phyloP scores from a whole-genome alignment of 2,888 invertebrate species.

The Drosophila monieri region DNA sequence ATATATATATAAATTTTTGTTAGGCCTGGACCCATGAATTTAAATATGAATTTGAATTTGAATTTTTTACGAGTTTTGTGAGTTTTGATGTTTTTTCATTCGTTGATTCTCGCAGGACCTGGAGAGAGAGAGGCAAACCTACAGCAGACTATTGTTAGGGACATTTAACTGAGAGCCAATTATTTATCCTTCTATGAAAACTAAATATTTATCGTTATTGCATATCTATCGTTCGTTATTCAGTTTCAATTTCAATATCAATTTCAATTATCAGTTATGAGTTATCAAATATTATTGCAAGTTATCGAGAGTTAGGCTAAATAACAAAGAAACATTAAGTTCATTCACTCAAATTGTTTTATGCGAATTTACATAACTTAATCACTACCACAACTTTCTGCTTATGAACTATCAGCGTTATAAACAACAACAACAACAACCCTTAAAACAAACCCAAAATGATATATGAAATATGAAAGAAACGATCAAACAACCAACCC shows the following conservation, averaged over 20 bases:
- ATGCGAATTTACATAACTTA: conserved; percentile 60
- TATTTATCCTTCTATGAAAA: conserved; percentile 44
- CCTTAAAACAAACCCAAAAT: conserved; percentile 19
- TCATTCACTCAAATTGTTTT: conserved; percentile 68
- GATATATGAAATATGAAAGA: conserved; percentile 39
- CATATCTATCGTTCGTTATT: conserved; percentile 62
- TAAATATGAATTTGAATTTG: conserved; percentile 20
- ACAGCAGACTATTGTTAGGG: conserved; percentile 42
- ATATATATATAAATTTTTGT: conserved; percentile 11
- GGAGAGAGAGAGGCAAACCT: conserved; percentile 52
- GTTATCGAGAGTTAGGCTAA: conserved; percentile 74
- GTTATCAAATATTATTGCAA: conserved; percentile 52
- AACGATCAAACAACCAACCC: conserved; percentile 41
- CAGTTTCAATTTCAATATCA: conserved; percentile 56
- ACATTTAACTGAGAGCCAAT: conserved; percentile 69
- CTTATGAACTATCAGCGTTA: conserved; percentile 57
- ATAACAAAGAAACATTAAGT: conserved; percentile 49
- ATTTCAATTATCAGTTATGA: conserved; percentile 29
- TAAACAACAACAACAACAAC: conserved; percentile 26
- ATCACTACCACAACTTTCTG: conserved; percentile 47
- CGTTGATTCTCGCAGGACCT: conserved; percentile 40
- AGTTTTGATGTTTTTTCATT: conserved; percentile 27
- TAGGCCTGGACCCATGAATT: conserved; percentile 21
- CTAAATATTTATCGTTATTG: conserved; percentile 45
- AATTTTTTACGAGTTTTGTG: conserved; percentile 33